These are phyloP conservation scores for Clarias batrachus DNA, from an alignment of 2,113 vertebrate genomes.

Conservation along the genomic window DNA sequence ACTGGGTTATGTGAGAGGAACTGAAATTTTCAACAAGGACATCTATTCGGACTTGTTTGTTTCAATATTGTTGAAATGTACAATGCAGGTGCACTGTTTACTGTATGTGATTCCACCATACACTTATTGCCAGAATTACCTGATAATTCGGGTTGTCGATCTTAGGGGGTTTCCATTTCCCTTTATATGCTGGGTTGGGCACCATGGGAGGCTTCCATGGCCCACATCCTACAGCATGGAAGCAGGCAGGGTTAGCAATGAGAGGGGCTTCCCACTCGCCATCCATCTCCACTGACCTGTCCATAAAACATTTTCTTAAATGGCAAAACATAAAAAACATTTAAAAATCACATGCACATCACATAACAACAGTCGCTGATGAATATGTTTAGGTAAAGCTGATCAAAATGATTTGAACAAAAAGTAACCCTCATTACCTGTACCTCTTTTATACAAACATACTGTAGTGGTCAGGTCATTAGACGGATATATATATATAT, in stretches of 20 bases:
- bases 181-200: constrained; percentile 82
- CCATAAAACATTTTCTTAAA: neutral
- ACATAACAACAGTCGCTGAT: neutral
- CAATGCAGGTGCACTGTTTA: too few species aligned
- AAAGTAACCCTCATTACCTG: neutral
- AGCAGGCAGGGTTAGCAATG: constrained; percentile 80
- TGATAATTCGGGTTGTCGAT: constrained; percentile 84
- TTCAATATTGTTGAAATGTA: neutral
- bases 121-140: constrained; percentile 59
- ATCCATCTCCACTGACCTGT: constrained; percentile 86
- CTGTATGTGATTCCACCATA: too few species aligned
- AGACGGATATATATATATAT: too few species aligned
- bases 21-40: neutral
- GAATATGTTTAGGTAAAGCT: neutral
- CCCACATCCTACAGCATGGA: constrained; percentile 78
- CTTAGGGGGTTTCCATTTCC: constrained; percentile 85
- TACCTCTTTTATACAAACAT: neutral
- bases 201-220: constrained; percentile 81
- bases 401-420: neutral
- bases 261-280: constrained; percentile 86
- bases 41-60: neutral
- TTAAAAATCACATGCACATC: neutral
- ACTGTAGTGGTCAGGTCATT: neutral
- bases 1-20: neutral
- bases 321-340: neutral